These are phyloP conservation scores for Epinotia bilunana DNA, from an alignment of 2,888 invertebrate genomes.

Conservation along the genomic window DNA sequence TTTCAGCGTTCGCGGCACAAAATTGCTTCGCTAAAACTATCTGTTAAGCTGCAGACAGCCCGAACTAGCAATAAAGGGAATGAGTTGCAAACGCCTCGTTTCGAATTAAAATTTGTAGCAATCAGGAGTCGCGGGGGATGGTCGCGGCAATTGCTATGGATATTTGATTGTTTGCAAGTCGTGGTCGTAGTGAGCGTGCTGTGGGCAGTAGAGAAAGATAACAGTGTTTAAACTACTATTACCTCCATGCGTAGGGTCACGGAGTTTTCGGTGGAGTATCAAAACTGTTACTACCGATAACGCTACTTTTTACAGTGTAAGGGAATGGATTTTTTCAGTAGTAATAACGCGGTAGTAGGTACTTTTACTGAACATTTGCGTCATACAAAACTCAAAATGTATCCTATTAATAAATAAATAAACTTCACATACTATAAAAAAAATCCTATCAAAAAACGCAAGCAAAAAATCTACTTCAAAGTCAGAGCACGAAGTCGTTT, in stretches of 20 bases:
- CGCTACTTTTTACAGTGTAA: no score
- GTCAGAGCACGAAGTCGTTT: no score
- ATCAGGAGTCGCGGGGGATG: slow-evolving; percentile 54
- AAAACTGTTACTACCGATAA: neutral
- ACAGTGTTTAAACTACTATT: neutral
- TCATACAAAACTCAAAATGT: no score
- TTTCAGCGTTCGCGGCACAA: slow-evolving; percentile 29
- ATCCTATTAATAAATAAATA: no score
- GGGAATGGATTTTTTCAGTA: no score
- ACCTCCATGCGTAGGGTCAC: neutral
- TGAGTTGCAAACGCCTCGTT: slow-evolving; percentile 53
- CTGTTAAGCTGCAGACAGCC: slow-evolving; percentile 44
- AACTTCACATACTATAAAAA: no score
- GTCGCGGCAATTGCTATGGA: slow-evolving; percentile 52
- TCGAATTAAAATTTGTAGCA: slow-evolving; percentile 56
- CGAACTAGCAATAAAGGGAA: slow-evolving; percentile 51
- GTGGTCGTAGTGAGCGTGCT: slow-evolving; percentile 19
- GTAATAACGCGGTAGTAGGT: no score
- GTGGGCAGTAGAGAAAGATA: slow-evolving; percentile 1
- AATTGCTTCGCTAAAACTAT: slow-evolving; percentile 48
- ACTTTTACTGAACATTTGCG: no score
- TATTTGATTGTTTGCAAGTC: slow-evolving; percentile 59
- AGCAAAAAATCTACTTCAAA: no score
- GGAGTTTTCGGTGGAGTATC: neutral
- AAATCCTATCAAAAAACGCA: no score